These are phyloP conservation scores for Acanthaster planci DNA, from an alignment of 35 echinoderm and acorn worm genomes.

Conservation along the genomic window DNA sequence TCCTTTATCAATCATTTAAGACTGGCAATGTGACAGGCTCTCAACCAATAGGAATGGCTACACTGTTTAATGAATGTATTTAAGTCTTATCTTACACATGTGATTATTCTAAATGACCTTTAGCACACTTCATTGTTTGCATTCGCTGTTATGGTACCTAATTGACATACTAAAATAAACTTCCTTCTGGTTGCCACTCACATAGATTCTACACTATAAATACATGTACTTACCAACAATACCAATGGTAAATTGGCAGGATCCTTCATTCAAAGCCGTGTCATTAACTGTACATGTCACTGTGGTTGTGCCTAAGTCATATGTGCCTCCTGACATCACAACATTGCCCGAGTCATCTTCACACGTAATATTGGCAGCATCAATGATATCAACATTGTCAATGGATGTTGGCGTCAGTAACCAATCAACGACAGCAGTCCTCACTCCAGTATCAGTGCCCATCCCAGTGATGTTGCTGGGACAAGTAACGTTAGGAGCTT, in stretches of 20 bases:
- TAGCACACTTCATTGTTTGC: too few species aligned
- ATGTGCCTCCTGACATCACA: background rate
- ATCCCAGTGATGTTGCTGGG: background rate
- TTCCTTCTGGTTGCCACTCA: too few species aligned
- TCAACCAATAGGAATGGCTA: too few species aligned
- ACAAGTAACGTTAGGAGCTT: background rate
- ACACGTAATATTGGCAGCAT: background rate
- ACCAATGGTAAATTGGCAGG: background rate
- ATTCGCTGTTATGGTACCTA: too few species aligned
- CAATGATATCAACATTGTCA: background rate
- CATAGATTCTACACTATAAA: too few species aligned
- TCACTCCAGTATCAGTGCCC: background rate
- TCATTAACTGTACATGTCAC: constrained; percentile 4
- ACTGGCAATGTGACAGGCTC: too few species aligned
- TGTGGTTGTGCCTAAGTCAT: background rate
- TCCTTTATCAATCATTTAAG: too few species aligned
- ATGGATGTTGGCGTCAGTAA: background rate
- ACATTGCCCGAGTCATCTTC: background rate
- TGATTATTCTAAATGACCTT: too few species aligned
- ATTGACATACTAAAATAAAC: too few species aligned
- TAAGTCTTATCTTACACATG: too few species aligned
- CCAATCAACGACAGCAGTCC: background rate
- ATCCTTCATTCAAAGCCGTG: background rate
- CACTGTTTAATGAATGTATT: too few species aligned
- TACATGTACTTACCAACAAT: background rate